Base-by-base conservation (phyloP, 2,888 invertebrate genomes). In the Sycophila texana region DNA sequence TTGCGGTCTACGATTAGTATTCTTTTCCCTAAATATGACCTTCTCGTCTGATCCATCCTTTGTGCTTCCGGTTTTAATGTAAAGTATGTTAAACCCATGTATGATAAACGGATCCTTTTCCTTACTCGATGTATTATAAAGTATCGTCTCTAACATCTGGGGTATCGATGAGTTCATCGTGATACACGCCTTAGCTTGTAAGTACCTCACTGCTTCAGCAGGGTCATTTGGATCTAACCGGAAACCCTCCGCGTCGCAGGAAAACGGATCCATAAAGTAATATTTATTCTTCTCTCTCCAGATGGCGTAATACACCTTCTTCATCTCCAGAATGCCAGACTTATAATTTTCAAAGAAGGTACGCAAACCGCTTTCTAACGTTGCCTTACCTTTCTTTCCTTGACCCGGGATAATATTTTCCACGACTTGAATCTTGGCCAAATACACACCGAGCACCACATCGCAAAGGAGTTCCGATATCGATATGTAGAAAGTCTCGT, bases 101-200 rank as follows among this genome's bases (percentile, higher is more conserved):
- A 90, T 83, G 4, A 87, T 10, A 51, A 88, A 89, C 0, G 88
- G 83, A 82, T 90, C 89, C 13, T 84, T 88, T 1, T 87, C 87
- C 14, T 85, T 87, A 67, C 81, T 86, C 0, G 83, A 85, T 0
- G 87, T 88, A 76, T 90, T 90, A 72, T 87, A 85, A 55, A 87
- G 57, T 10, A 90, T 82, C 1, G 84, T 86, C 51, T 89, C 86
- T 4, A 87, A 74, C 16, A 89, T 7, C 74, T 89, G 85, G 10
- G 87, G 82, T 5, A 90, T 71, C 4, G 88, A 87, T 39, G 87
- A 88, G 60, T 88, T 89, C 90, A 90, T 90, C 0, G 86, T 87
- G 0, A 87, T 83, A 71, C 89, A 87, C 4, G 87, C 85, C 2
- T 71, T 79, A 1, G 85, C 84, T 26, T 78, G 81, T 12, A 83